A percentile compares a stretch with the other conserved stretches of the same genome.
These are phyloP conservation scores for Mythimna loreyi DNA, from an alignment of 2,888 invertebrate genomes.

Conservation along the genomic window DNA sequence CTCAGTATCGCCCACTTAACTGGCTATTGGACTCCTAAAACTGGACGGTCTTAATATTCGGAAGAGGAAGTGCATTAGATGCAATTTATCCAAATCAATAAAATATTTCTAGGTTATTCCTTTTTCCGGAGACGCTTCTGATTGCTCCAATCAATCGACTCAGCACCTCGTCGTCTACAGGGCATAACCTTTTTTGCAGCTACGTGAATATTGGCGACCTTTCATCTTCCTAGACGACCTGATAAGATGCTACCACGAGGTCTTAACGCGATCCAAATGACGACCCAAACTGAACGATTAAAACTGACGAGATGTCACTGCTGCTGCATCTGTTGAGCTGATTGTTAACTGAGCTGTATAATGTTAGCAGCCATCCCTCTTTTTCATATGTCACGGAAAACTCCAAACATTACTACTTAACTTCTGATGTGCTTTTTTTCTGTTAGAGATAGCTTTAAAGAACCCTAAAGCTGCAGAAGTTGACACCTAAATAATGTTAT, in stretches of 20 bases:
- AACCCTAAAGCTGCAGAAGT: too few species aligned
- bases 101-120: constrained; percentile 10
- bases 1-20: constrained; percentile 28
- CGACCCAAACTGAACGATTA: too few species aligned
- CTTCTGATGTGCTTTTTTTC: too few species aligned
- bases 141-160: neutral
- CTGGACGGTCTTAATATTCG: constrained; percentile 10
- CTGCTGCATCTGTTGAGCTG: too few species aligned
- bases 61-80: constrained; percentile 43
- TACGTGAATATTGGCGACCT: neutral
- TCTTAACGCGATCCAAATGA: too few species aligned
- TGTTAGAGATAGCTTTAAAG: too few species aligned
- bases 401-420: too few species aligned
- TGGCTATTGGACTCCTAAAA: constrained; percentile 18
- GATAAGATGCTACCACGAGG: neutral
- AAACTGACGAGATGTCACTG: too few species aligned
- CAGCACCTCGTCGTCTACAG: neutral
- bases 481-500: too few species aligned
- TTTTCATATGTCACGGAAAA: too few species aligned
- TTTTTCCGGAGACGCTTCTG: neutral
- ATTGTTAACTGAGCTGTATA: too few species aligned
- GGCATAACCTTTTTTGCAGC: neutral
- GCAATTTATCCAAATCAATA: constrained; percentile 3
- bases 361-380: too few species aligned
- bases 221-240: neutral